Evolutionary conservation across 2,888 invertebrate genomes (phyloP), one percentile per base, ranked within the genome.

Genomic region (Altica lythri): DNA sequence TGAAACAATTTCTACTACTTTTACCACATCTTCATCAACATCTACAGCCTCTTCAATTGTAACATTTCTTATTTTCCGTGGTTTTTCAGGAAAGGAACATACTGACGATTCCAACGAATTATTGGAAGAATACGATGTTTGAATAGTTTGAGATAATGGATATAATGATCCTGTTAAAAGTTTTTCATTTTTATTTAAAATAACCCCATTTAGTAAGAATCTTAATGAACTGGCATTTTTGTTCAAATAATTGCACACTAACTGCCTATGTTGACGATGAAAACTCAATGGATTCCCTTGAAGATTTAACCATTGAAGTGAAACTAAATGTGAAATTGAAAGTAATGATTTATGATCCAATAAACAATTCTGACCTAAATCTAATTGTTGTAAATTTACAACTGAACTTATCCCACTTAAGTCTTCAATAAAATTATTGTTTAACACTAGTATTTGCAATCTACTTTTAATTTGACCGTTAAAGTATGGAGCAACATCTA

Each of bases 361-460:
- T 50, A 88, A 71, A 65, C 81, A 84, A 70, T 87, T 88, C 48
- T 81, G 80, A 0, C 84, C 82, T 38, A 87, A 68, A 74, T 87
- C 85, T 40, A 86, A 72, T 67, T 83, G 82, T 8, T 74, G 76
- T 13, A 88, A 66, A 59, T 79, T 80, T 53, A 79, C 78, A 32
- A 86, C 70, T 35, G 77, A 75, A 22, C 79, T 75, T 25, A 86
- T 67, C 37, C 79, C 84, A 59, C 74, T 71, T 35, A 86, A 72
- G 66, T 82, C 80, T 61, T 85, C 84, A 44, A 88, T 80, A 57
- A 81, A 83, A 72, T 88, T 88, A 69, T 85, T 83, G 60, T 80
- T 82, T 42, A 86, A 68, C 44, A 83, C 79, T 8, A 88, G 72
- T 30, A 81, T 70, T 62, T 75, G 75, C 13, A 76, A 55, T 47